These are phyloP conservation scores for Metacarcinus magister DNA, from an alignment of 2,888 invertebrate species.

Conservation along the genomic window DNA sequence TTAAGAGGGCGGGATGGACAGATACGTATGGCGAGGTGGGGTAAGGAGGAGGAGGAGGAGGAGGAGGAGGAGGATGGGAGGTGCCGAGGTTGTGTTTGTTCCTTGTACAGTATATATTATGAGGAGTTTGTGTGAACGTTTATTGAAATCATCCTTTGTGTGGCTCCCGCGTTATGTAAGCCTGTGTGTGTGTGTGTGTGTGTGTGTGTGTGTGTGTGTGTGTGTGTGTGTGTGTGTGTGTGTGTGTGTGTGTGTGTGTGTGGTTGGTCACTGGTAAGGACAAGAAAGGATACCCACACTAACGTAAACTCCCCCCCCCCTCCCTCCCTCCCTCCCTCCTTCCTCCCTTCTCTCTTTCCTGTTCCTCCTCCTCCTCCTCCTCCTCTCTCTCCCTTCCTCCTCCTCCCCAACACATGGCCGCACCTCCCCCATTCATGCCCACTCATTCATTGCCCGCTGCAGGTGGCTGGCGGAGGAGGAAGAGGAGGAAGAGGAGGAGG, in stretches of 20 bases:
- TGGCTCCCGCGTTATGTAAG: neutral
- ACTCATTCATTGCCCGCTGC: constrained; percentile 41
- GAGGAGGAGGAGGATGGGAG: neutral
- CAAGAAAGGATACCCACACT: neutral
- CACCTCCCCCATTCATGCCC: constrained; percentile 42
- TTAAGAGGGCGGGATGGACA: neutral
- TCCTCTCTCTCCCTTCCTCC: neutral
- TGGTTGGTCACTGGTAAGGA: neutral
- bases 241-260: neutral
- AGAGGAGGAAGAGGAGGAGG: neutral
- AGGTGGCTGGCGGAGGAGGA: constrained; percentile 19
- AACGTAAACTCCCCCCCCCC: neutral
- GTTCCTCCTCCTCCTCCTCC: neutral
- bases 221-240: constrained; percentile 29
- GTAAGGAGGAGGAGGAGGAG: neutral
- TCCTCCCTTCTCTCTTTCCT: neutral
- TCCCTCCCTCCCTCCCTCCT: neutral
- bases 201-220: constrained; percentile 28
- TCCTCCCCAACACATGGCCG: constrained; percentile 7
- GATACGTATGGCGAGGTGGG: neutral
- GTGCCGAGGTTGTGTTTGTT: neutral
- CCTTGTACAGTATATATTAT: neutral
- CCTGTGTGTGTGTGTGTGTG: neutral
- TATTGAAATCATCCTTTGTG: neutral
- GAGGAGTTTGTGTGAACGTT: constrained; percentile 4